Evolutionary conservation across 2,797 vertebrate genomes (phyloP), one percentile per base, ranked within the genome.

Genomic region (Cynopterus sphinx): DNA sequence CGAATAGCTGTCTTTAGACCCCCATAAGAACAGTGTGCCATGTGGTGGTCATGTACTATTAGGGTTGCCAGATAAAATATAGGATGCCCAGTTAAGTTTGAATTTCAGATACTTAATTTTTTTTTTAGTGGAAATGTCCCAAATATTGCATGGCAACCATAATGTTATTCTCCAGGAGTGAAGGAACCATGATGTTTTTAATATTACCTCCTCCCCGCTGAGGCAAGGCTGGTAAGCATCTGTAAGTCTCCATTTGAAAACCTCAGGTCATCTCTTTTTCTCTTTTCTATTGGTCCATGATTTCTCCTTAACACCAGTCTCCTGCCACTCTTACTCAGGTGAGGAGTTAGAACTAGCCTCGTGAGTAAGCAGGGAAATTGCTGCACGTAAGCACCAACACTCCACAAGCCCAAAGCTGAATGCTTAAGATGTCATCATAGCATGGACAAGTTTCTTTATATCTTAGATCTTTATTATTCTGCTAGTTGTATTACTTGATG

Each of bases 1-100:
- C 74, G 97, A 97, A 97, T 95, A 97, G 96, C 96, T 97, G 87
- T 87, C 55, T 75, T 93, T 9, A 9, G 55, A 51, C 15, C 22
- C n/a, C 68, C 1, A 0, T 16, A 55, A 61, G 59, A 55, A 61
- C 4, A 78, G 31, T 15, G 1, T 61, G 7, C 65, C 6, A 0
- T 2, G 21, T 31, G 74, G 21, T 75, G 33, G 15, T 10, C 46
- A 22, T 26, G 26, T 31, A 16, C 36, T 31, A 9, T 61, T 77
- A 49, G 59, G 4, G 19, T 67, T 90, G n/a, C 39, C 75, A 78
- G 75, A 33, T 61, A 79, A 89, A 95, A 57, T 43, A 67, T 3
- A 90, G 36, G 39, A n/a, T 75, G 53, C 19, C 46, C 61, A 63
- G 73, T 67, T 57, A 75, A 26, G 9, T 88, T 78, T 71, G 57